Conservation (phyloP, 2,113 vertebrate genomes). For the Speoplatyrhinus poulsoni region DNA sequence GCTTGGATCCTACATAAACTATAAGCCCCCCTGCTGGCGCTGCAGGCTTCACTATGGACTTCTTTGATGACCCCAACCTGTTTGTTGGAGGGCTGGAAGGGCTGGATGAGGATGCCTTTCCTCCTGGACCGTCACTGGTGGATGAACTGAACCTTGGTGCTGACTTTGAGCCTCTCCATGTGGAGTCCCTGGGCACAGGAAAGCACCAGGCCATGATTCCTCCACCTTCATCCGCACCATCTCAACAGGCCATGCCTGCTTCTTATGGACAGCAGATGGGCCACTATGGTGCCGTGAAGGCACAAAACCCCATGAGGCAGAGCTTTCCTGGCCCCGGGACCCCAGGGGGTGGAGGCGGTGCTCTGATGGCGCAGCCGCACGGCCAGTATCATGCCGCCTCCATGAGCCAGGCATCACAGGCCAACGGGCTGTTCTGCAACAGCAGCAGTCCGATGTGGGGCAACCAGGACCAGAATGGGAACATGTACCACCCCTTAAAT, state of each 20-base stretch:
- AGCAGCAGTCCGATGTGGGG: conserved; percentile 93
- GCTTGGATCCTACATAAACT: conserved; percentile 49
- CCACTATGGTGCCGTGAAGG: conserved; percentile 86
- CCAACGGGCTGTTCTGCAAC: conserved; percentile 92
- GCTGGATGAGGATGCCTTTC: conserved; percentile 90
- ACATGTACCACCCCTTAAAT: conserved; percentile 65
- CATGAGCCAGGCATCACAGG: conserved; percentile 82
- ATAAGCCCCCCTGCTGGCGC: conserved; percentile 37
- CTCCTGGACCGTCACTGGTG: conserved; percentile 88
- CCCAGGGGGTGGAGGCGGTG: conserved; percentile 59
- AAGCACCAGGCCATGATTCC: conserved; percentile 77
- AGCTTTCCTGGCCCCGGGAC: conserved; percentile 77
- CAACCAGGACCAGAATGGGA: conserved; percentile 82
- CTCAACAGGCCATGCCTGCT: conserved; percentile 62
- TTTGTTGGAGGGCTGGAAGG: conserved; percentile 92
- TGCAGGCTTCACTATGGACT: conserved; percentile 91
- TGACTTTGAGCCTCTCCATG: conserved; percentile 92
- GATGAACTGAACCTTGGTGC: conserved; percentile 93
- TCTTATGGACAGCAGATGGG: conserved; percentile 84
- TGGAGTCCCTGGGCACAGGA: conserved; percentile 84
- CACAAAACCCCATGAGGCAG: conserved; percentile 75
- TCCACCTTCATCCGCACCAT: conserved; percentile 43
- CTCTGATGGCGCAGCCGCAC: conserved; percentile 83
- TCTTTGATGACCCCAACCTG: conserved; percentile 94
- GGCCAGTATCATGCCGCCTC: conserved; percentile 85